Evolutionary conservation across 2,888 invertebrate species (phyloP).

Genomic region (Drepanosiphum platanoidis): DNA sequence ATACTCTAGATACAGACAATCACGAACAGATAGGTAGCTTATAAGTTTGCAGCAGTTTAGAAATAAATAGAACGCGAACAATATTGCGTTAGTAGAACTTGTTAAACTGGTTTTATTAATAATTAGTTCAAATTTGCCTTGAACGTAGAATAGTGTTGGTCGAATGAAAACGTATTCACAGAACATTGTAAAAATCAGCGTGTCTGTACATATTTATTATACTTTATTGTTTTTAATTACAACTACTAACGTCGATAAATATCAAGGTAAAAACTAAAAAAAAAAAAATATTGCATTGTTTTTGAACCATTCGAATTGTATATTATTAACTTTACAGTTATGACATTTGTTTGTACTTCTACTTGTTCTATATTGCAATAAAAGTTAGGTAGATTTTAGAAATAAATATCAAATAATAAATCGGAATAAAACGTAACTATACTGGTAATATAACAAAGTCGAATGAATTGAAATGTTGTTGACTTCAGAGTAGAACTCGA

Average conservation of each 20-base stretch:
- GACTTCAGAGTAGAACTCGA: too few relatives aligned
- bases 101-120: conserved; percentile 25
- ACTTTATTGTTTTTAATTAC: background rate
- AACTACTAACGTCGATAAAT: background rate
- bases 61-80: conserved; percentile 15
- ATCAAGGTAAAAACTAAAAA: background rate
- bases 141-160: background rate
- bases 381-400: background rate
- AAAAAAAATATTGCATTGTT: background rate
- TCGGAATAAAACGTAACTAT: background rate
- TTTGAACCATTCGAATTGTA: background rate
- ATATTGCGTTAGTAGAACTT: conserved; percentile 14
- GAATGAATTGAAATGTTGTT: too few relatives aligned
- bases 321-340: background rate
- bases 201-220: background rate
- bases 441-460: too few relatives aligned
- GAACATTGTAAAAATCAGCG: background rate
- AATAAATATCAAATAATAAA: background rate
- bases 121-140: conserved; percentile 18
- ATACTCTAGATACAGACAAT: too few relatives aligned
- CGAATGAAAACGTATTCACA: background rate
- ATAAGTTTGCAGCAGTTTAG: background rate
- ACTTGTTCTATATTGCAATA: background rate
- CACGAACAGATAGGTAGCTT: background rate
- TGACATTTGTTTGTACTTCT: background rate